These are phyloP conservation scores for Dasypogon diadema DNA, from an alignment of 2,888 invertebrate genomes.

Conservation along the genomic window DNA sequence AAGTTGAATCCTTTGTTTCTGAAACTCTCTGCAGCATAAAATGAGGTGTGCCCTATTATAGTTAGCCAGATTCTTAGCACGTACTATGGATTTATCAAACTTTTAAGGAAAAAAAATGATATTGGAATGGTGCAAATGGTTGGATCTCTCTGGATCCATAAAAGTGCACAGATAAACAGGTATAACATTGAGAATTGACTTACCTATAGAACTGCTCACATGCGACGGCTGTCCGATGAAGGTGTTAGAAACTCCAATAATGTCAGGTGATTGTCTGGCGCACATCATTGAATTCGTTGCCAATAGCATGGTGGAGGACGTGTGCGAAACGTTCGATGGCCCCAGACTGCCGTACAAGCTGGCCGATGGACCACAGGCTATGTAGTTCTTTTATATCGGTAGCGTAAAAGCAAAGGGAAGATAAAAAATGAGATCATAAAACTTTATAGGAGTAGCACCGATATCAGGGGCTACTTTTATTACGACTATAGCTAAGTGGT, in stretches of 20 bases:
- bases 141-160: constrained; percentile 12
- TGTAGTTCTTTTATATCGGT: constrained; percentile 63
- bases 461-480: constrained; percentile 8
- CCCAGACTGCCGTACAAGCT: constrained; percentile 65
- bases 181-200: constrained; percentile 38
- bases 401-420: constrained; percentile 11
- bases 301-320: constrained; percentile 61
- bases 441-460: constrained; percentile 22
- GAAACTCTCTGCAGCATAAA: not conserved
- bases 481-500: constrained; percentile 2
- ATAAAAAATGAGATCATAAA: constrained; percentile 27
- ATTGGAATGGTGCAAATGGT: constrained; percentile 37
- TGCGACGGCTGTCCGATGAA: constrained; percentile 60
- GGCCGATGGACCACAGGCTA: constrained; percentile 64
- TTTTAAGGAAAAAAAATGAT: constrained; percentile 57
- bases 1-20: constrained; percentile 32
- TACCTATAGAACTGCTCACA: constrained; percentile 59
- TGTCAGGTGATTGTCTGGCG: constrained; percentile 66
- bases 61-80: constrained; percentile 55
- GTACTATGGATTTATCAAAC: constrained; percentile 57
- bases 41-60: not conserved
- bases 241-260: constrained; percentile 64
- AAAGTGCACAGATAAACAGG: constrained; percentile 24
- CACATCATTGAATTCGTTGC: constrained; percentile 60
- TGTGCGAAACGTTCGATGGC: constrained; percentile 63